A percentile compares a stretch with the other conserved stretches of the same genome.
Conservation (phyloP, 2,797 vertebrate species). For the Euthynnus affinis region DNA sequence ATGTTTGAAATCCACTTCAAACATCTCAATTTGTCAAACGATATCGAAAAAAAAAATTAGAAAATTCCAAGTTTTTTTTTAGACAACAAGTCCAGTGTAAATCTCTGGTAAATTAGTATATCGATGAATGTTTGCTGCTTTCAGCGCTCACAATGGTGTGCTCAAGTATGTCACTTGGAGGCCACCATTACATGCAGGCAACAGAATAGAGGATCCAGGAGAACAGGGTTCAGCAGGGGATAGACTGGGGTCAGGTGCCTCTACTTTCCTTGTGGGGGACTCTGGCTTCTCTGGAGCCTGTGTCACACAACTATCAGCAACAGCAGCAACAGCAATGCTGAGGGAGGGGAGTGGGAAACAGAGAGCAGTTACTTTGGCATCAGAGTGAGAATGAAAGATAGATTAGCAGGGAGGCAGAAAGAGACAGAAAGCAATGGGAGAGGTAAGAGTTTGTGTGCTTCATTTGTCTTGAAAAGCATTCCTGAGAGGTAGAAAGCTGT, state of each 20-base stretch:
- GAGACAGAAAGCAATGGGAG: slow-evolving; percentile 79
- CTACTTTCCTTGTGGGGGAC: slow-evolving; percentile 89
- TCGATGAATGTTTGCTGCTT: slow-evolving; percentile 15
- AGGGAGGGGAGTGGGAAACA: slow-evolving; percentile 83
- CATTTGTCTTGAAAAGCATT: slow-evolving; percentile 74
- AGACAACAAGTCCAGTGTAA: slow-evolving; percentile 41
- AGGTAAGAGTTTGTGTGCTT: slow-evolving; percentile 70
- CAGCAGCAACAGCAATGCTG: slow-evolving; percentile 87
- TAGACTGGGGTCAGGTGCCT: slow-evolving; percentile 81
- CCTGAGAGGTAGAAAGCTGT: slow-evolving; percentile 51
- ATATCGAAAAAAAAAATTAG: slow-evolving; percentile 23
- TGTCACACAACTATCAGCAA: slow-evolving; percentile 88
- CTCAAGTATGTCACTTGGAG: slow-evolving; percentile 84
- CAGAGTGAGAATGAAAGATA: slow-evolving; percentile 78
- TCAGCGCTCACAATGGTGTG: slow-evolving; percentile 79
- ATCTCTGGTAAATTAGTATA: neutral
- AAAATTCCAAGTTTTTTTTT: neutral
- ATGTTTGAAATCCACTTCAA: slow-evolving; percentile 36
- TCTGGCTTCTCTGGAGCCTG: slow-evolving; percentile 88
- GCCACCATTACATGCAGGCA: slow-evolving; percentile 84
- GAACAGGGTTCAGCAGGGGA: slow-evolving; percentile 78
- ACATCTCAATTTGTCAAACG: slow-evolving; percentile 31
- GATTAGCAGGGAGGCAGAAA: slow-evolving; percentile 71
- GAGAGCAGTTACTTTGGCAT: slow-evolving; percentile 81
- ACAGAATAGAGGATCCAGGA: slow-evolving; percentile 82